Conservation (phyloP, 2,888 invertebrate species). For the Cerceris rybyensis region DNA sequence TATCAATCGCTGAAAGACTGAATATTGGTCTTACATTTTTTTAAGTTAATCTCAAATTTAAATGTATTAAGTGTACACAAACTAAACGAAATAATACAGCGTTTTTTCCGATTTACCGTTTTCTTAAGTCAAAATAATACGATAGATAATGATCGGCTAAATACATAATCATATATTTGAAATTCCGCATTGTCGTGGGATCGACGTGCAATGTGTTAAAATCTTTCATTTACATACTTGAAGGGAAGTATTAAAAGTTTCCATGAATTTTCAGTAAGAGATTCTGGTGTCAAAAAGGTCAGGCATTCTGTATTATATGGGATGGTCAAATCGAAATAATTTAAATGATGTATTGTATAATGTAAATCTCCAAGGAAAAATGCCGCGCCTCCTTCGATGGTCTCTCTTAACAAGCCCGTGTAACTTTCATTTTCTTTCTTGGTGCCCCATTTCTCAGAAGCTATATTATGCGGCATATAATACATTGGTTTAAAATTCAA, state of each 20-base stretch:
- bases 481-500: slow-evolving; percentile 89
- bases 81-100: no score
- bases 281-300: slow-evolving; percentile 92
- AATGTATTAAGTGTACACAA: not conserved
- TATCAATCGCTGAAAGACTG: no score
- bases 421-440: slow-evolving; percentile 86
- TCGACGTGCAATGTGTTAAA: no score
- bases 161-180: no score
- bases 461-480: slow-evolving; percentile 86
- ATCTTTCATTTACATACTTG: slow-evolving; percentile 82
- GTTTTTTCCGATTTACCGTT: no score
- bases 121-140: no score
- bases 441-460: slow-evolving; percentile 87
- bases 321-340: slow-evolving; percentile 88
- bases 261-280: slow-evolving; percentile 92
- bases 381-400: slow-evolving; percentile 87
- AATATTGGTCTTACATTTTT: no score
- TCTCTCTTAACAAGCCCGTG: slow-evolving; percentile 89
- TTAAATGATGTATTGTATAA: slow-evolving; percentile 87
- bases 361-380: slow-evolving; percentile 91
- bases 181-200: no score
- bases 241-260: slow-evolving; percentile 91
- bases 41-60: no score
- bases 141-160: no score
- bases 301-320: slow-evolving; percentile 93